These are phyloP conservation scores for Brachypteracias leptosomus DNA, from an alignment of 2,113 vertebrate species.

Conservation along the genomic window DNA sequence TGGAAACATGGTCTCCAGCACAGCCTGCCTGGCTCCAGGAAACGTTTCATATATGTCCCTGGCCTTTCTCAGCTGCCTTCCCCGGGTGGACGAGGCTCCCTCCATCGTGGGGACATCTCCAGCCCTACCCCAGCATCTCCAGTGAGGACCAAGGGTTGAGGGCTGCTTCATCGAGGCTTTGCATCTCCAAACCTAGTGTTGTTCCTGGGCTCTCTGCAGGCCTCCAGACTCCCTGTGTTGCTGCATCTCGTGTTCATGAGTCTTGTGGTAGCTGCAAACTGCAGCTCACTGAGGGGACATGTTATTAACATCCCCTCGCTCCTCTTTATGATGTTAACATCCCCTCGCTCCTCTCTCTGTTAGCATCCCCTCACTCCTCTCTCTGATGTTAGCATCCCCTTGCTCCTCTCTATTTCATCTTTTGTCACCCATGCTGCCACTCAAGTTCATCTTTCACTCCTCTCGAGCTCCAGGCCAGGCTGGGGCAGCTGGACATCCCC, in stretches of 20 bases:
- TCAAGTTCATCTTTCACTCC: not conserved
- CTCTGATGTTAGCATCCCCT: not conserved
- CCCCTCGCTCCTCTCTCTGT: too few species aligned
- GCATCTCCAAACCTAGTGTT: fast-evolving
- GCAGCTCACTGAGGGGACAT: not conserved
- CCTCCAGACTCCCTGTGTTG: not conserved
- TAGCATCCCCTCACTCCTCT: too few species aligned
- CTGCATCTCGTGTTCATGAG: fast-evolving
- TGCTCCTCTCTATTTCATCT: too few species aligned
- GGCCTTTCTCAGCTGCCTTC: not conserved
- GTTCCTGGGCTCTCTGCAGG: not conserved
- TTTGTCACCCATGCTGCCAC: not conserved
- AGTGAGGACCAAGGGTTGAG: not conserved
- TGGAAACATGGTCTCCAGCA: slow-evolving; percentile 10
- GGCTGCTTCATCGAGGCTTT: not conserved
- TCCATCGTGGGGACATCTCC: not conserved
- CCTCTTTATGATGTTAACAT: too few species aligned
- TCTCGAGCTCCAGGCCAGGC: fast-evolving
- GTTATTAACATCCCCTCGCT: not conserved
- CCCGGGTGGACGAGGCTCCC: not conserved
- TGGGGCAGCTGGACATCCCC: not conserved
- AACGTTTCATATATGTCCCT: not conserved
- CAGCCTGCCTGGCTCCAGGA: not conserved
- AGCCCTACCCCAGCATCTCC: not conserved
- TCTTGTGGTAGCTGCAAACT: not conserved